Evolutionary conservation across 2,888 invertebrate genomes (phyloP).

Genomic region (Aspidiotus rigidus): DNA sequence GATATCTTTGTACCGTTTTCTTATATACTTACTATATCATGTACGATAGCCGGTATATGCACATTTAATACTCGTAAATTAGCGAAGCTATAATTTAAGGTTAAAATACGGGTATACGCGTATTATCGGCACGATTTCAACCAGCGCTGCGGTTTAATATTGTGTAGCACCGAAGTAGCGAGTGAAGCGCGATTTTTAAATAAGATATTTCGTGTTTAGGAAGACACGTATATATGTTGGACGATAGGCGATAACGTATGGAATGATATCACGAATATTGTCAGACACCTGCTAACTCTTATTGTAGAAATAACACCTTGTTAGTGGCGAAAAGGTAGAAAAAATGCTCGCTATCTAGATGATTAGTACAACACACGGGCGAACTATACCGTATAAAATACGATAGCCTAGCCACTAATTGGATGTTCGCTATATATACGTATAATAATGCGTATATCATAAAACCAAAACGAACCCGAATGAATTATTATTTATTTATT

Average conservation of each 20-base stretch:
- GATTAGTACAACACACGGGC: conserved; percentile 10
- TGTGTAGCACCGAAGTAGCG: background rate
- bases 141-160: background rate
- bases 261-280: conserved; percentile 27
- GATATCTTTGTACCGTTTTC: too few species aligned
- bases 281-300: conserved; percentile 30
- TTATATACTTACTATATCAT: too few species aligned
- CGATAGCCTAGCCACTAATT: conserved; percentile 29
- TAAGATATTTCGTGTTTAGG: conserved; percentile 23
- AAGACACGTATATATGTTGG: conserved; percentile 16
- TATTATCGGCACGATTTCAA: background rate
- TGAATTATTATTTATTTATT: too few species aligned
- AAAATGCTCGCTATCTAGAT: conserved; percentile 29
- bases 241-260: conserved; percentile 18
- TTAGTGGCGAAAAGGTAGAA: conserved; percentile 18
- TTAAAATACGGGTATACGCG: too few species aligned
- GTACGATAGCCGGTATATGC: too few species aligned
- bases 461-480: background rate
- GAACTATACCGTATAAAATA: conserved; percentile 9
- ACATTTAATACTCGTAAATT: too few species aligned
- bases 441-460: conserved; percentile 12
- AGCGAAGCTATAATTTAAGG: too few species aligned
- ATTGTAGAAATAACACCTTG: conserved; percentile 29
- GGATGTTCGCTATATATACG: conserved; percentile 6
- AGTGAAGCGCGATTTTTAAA: conserved; percentile 22